Evolutionary conservation across 1,140 invertebrate species (phyloP).

Genomic region (Cherax quadricarinatus): DNA sequence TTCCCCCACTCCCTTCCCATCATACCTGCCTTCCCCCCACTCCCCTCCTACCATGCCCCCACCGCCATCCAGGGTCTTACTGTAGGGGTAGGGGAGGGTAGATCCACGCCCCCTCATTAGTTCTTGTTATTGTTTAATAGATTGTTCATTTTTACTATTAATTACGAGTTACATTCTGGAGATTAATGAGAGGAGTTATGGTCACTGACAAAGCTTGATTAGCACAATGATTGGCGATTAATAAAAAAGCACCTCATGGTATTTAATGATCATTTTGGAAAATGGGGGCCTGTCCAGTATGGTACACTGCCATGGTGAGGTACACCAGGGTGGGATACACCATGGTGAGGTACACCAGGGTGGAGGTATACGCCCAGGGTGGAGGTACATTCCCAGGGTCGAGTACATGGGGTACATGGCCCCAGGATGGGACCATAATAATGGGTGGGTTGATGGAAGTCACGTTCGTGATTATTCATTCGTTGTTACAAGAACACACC

Average conservation of each 20-base stretch:
- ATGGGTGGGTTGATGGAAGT: no score
- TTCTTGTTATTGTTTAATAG: conserved; percentile 49
- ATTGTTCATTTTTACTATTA: conserved; percentile 52
- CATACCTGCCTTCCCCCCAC: neutral
- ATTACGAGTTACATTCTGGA: conserved; percentile 28
- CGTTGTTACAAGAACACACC: no score
- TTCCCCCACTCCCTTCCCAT: neutral
- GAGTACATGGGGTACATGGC: no score
- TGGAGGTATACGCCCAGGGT: no score
- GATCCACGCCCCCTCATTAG: conserved; percentile 44
- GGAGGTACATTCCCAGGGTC: no score
- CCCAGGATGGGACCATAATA: no score
- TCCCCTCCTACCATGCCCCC: neutral
- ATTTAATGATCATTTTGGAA: neutral
- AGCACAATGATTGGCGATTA: conserved; percentile 10
- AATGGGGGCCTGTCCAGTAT: neutral
- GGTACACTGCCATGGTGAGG: no score
- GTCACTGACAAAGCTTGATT: conserved; percentile 35
- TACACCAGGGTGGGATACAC: no score
- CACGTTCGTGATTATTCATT: no score
- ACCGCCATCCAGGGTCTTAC: neutral
- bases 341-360: no score
- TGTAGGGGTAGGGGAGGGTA: conserved; percentile 24
- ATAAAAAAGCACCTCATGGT: conserved; percentile 28
- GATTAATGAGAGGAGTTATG: conserved; percentile 46